Conservation (phyloP, 2,888 invertebrate genomes). For the Conomelus anceps region DNA sequence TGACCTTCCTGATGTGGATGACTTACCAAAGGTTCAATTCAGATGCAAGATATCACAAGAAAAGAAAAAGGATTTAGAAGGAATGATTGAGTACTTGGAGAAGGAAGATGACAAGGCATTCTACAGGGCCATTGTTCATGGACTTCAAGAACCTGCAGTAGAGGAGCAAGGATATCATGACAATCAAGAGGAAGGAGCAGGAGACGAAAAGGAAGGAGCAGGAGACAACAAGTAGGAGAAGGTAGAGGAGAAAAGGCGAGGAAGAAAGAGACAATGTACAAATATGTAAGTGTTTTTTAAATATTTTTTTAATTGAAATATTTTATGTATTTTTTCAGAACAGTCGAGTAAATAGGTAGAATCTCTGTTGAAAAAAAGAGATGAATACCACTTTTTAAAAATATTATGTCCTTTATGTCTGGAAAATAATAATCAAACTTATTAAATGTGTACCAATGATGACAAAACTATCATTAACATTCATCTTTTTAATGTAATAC, state of each 20-base stretch:
- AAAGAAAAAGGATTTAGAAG: conserved; percentile 17
- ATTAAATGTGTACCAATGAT: not conserved
- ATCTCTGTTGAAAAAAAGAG: too few relatives aligned
- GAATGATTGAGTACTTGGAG: conserved; percentile 20
- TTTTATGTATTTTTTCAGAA: not conserved
- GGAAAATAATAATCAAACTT: not conserved
- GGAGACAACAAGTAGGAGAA: conserved; percentile 2
- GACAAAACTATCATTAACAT: conserved; percentile 13
- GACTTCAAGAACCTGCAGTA: conserved; percentile 1
- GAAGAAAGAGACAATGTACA: conserved; percentile 17
- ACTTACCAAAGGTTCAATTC: conserved; percentile 18
- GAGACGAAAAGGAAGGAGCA: too few relatives aligned
- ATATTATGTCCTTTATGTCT: too few relatives aligned
- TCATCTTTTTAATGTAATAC: not conserved
- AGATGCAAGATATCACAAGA: conserved; percentile 16
- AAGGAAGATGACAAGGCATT: conserved; percentile 18
- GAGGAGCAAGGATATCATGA: conserved; percentile 5
- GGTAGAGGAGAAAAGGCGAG: not conserved
- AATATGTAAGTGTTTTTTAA: conserved; percentile 14
- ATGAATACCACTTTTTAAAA: not conserved
- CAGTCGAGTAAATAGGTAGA: too few relatives aligned
- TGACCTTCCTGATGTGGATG: conserved; percentile 14
- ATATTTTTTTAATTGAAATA: too few relatives aligned
- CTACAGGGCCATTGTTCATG: conserved; percentile 14
- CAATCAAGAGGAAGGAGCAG: conserved; percentile 1